Evolutionary conservation across 2,113 vertebrate genomes (phyloP).

Genomic region (Erpornis zantholeuca): DNA sequence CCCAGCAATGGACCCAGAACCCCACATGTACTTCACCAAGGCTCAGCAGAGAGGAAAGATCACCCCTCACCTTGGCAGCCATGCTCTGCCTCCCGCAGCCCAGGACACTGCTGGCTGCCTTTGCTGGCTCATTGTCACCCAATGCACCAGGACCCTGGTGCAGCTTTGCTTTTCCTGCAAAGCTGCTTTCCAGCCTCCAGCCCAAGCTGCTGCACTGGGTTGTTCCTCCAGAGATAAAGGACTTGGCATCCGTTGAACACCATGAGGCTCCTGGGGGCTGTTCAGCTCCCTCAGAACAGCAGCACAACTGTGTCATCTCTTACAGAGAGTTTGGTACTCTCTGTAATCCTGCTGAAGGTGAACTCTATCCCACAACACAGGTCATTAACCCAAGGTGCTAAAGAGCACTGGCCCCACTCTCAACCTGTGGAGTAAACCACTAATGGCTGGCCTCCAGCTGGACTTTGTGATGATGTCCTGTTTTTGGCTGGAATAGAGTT

Average conservation of each 20-base stretch:
- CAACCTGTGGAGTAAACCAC: not conserved
- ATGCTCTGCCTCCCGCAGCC: not conserved
- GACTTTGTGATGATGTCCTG: not conserved
- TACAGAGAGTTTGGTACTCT: not conserved
- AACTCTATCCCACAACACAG: not conserved
- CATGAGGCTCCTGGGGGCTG: not conserved
- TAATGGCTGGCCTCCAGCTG: not conserved
- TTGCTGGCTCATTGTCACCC: not conserved
- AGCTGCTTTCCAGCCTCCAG: not conserved
- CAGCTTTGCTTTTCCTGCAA: not conserved
- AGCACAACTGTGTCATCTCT: not conserved
- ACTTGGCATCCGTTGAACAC: not conserved
- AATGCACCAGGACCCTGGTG: not conserved
- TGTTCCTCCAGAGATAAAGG: not conserved
- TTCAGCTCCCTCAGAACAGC: not conserved
- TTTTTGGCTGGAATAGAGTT: not conserved
- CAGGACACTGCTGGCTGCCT: not conserved
- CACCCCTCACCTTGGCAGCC: not conserved
- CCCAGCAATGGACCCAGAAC: not conserved
- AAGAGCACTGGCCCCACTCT: not conserved
- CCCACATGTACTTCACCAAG: not conserved
- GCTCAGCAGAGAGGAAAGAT: not conserved
- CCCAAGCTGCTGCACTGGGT: rapidly evolving
- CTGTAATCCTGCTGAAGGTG: not conserved
- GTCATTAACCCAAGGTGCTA: not conserved